Conservation (phyloP, 1,140 invertebrate species). For the Ooceraea biroi region DNA sequence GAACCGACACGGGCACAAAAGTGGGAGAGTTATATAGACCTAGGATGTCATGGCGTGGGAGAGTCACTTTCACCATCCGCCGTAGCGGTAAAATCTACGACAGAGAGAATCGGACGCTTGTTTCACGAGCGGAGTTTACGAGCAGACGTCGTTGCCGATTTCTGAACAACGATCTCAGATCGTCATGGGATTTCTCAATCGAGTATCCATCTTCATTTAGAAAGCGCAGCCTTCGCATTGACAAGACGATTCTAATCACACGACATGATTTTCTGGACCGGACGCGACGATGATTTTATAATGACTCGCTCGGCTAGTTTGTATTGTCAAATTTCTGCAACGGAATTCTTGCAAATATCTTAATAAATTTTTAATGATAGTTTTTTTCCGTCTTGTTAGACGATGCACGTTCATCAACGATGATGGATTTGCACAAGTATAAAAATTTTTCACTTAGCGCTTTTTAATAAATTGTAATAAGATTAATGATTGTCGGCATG, state of each 20-base stretch:
- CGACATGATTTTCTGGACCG: not conserved
- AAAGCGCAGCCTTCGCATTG: not conserved
- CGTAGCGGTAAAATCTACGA: constrained; percentile 80
- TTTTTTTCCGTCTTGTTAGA: not conserved
- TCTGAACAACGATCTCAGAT: not conserved
- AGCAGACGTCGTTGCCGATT: constrained; percentile 15
- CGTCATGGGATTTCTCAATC: not conserved
- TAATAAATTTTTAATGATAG: constrained; percentile 6
- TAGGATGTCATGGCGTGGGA: constrained; percentile 85
- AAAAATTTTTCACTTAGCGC: not conserved
- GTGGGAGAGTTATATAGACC: constrained; percentile 69
- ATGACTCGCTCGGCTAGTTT: not conserved
- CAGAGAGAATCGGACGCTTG: constrained; percentile 60
- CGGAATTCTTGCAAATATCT: not conserved
- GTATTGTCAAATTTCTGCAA: not conserved
- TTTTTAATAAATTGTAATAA: not conserved
- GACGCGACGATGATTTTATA: not conserved
- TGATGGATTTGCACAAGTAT: not conserved
- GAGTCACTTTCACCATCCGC: constrained; percentile 85
- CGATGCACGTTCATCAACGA: not conserved
- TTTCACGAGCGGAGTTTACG: not conserved
- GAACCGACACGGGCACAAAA: constrained; percentile 35
- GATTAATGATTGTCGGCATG: not conserved
- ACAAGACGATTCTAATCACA: not conserved
- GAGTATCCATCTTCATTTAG: not conserved